Base-by-base conservation (phyloP, 2,113 vertebrate genomes). In the Jaculus jaculus region DNA sequence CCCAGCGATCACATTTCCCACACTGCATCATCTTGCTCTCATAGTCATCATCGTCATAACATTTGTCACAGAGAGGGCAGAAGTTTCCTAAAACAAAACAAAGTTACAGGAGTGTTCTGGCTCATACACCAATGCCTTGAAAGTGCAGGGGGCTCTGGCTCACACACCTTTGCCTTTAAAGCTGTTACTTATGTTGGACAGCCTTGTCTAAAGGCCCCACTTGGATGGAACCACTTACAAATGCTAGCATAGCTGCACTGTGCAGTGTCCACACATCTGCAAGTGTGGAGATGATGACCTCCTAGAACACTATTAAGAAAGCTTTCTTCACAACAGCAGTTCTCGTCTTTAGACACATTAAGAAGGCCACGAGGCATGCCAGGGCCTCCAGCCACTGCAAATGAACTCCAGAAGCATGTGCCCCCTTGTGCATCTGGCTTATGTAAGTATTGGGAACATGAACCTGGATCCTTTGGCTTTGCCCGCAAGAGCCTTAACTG, bases 1-100 rank as follows among this genome's bases (percentile, higher is more conserved):
- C 99, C 99, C 99, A 99, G 96, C 98, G 98, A 90, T 99, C 99
- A 5, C 99, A 99, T 69, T 98, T 99, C 90, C 98, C 98, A 37
- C 99, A 99, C 93, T 99, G 99, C 99, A 99, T 99, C 98, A 99
- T 99, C 98, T 99, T 99, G 97, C 99, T 99, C 94, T 99, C 99
- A 0, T 98, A 99, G 97, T 99, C 99, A 0, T 99, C 99, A 0
- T 99, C 99, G 15, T 99, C 99, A 0, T 98, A 99, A 97, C 99
- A 99, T 92, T 99, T 99, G 97, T 99, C 98, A 96, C 99, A 99
- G 69, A 99, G 98, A 65, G 99, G 99, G 97, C 99, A 99, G 97
- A 99, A 99, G 92, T 99, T 99, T 94, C 99, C 99, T 99, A 96
- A n/a, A 96, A 97, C n/a, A 51, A 90, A 92, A 84, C 0, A 28